Conservation (phyloP, 2,113 vertebrate species). For the Myotis lucifugus region DNA sequence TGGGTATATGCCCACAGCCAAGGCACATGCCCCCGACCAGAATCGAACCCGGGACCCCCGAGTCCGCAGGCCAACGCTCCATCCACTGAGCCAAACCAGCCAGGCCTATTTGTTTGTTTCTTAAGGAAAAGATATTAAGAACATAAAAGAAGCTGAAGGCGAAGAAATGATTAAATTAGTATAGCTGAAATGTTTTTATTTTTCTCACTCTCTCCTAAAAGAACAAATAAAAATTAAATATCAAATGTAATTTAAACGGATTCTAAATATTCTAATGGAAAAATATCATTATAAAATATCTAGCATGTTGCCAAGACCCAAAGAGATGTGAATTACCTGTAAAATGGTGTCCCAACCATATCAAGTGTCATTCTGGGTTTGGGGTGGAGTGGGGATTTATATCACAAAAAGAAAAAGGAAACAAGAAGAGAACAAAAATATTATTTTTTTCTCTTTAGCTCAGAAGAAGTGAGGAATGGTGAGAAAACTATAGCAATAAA, state of each 20-base stretch:
- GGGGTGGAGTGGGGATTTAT: not conserved
- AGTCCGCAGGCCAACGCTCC: too few species aligned
- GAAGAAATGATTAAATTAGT: not conserved
- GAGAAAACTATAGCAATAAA: not conserved
- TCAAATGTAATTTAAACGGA: not conserved
- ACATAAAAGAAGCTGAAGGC: not conserved
- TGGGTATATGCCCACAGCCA: too few species aligned
- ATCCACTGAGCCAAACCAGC: too few species aligned
- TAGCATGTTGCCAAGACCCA: not conserved
- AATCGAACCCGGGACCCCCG: too few species aligned
- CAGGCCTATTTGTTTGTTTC: not conserved
- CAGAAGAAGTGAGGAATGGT: not conserved
- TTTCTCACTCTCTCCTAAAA: not conserved
- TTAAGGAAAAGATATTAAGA: not conserved
- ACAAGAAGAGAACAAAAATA: not conserved
- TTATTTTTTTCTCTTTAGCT: not conserved
- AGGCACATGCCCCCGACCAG: too few species aligned
- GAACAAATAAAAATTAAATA: not conserved
- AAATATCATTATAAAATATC: not conserved
- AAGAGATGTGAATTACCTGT: not conserved
- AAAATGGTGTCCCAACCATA: not conserved
- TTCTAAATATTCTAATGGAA: not conserved
- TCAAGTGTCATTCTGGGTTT: not conserved
- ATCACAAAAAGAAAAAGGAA: not conserved
- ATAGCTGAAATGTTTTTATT: not conserved